Evolutionary conservation across 2,113 vertebrate species (phyloP).

Genomic region (Baryphthengus martii): DNA sequence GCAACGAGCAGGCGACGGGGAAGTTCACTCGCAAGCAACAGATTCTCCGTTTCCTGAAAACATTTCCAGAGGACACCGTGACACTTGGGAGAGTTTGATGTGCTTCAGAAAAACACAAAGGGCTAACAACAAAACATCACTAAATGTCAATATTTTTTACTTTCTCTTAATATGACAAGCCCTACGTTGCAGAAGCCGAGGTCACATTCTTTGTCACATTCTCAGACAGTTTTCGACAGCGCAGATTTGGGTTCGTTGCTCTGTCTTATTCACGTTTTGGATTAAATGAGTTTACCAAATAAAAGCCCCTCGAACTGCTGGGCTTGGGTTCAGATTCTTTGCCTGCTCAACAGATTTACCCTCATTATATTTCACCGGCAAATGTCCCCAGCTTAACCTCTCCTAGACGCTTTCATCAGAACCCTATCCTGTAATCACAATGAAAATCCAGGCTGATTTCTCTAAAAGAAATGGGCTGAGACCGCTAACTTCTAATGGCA

Average conservation of each 20-base stretch:
- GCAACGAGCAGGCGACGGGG: background rate
- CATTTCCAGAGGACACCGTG: background rate
- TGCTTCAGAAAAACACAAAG: background rate
- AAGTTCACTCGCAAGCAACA: background rate
- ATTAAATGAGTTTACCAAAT: background rate
- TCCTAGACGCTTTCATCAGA: background rate
- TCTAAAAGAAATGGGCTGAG: background rate
- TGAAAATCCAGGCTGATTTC: background rate
- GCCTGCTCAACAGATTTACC: background rate
- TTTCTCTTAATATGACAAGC: too few relatives aligned
- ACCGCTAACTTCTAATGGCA: background rate
- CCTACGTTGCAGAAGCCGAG: background rate
- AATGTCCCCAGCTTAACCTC: background rate
- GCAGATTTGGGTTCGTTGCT: background rate
- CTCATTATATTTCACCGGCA: background rate
- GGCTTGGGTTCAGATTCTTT: background rate
- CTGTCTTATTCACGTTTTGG: background rate
- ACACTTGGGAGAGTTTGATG: background rate
- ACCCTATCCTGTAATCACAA: background rate
- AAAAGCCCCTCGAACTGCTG: background rate
- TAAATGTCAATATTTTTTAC: too few relatives aligned
- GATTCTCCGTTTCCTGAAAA: background rate
- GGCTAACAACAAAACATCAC: background rate
- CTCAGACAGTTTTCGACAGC: background rate
- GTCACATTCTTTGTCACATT: background rate